phyloP scores from a whole-genome alignment of 2,888 invertebrate genomes.

The Tromatobia lineatoria region DNA sequence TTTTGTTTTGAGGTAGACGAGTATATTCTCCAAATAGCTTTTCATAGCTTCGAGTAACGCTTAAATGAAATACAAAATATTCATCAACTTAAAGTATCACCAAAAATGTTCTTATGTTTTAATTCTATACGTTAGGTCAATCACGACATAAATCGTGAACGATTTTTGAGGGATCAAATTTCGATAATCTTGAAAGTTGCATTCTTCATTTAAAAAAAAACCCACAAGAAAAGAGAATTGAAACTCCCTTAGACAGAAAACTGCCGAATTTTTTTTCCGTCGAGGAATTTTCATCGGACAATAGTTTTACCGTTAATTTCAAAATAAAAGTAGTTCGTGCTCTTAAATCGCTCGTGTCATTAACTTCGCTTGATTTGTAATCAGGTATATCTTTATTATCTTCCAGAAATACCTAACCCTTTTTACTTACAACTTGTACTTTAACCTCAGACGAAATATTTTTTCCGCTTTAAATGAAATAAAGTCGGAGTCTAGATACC shows the following conservation, averaged over 20 bases:
- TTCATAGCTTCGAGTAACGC: constrained; percentile 82
- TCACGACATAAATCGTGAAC: constrained; percentile 19
- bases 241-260: neutral
- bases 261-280: neutral
- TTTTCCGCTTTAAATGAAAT: constrained; percentile 21
- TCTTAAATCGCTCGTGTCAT: constrained; percentile 28
- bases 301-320: constrained; percentile 1
- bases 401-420: constrained; percentile 12
- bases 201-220: neutral
- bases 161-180: constrained; percentile 8
- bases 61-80: constrained; percentile 78
- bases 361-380: constrained; percentile 12
- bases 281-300: constrained; percentile 9
- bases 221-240: neutral
- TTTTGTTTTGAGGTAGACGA: constrained; percentile 83
- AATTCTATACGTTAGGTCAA: constrained; percentile 36
- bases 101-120: constrained; percentile 59
- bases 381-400: neutral
- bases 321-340: constrained; percentile 19
- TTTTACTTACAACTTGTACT: constrained; percentile 35
- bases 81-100: constrained; percentile 66
- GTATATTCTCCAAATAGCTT: constrained; percentile 85
- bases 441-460: constrained; percentile 40
- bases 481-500: constrained; percentile 3
- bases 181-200: neutral